A percentile compares a stretch with the other conserved stretches of the same genome.
These are phyloP conservation scores for Apteryx owenii DNA, from an alignment of 2,113 vertebrate species.

Conservation along the genomic window DNA sequence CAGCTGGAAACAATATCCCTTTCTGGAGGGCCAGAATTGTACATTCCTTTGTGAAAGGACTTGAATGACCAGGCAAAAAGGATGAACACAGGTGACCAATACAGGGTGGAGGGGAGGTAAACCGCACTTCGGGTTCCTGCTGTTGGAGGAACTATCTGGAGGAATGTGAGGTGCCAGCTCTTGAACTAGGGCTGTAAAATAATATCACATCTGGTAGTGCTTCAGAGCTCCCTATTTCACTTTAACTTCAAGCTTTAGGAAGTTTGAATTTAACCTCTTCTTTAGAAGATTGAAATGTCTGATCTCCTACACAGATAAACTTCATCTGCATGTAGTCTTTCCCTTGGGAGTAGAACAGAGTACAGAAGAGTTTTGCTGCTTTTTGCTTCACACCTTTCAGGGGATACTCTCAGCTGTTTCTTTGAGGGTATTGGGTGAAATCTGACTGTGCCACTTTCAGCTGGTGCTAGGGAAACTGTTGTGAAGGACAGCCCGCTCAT, in stretches of 20 bases:
- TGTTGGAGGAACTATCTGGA: not conserved
- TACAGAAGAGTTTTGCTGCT: not conserved
- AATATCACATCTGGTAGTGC: not conserved
- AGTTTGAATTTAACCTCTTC: not conserved
- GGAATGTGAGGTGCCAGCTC: not conserved
- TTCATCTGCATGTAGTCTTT: not conserved
- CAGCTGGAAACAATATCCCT: not conserved
- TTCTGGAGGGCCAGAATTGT: not conserved
- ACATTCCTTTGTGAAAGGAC: not conserved
- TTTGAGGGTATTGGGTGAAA: not conserved
- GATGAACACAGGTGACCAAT: not conserved
- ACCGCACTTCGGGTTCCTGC: not conserved
- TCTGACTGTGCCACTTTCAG: not conserved
- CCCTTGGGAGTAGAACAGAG: not conserved
- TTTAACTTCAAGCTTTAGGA: not conserved
- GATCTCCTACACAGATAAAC: not conserved
- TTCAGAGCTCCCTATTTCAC: not conserved
- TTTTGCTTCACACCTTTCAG: not conserved
- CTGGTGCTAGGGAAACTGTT: not conserved
- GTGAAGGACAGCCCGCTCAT: not conserved
- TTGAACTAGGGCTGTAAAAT: not conserved
- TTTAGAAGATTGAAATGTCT: not conserved
- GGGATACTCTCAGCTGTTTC: not conserved
- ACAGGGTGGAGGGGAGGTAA: not conserved
- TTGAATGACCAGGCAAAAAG: not conserved